These are phyloP conservation scores for Acanthurus lineatus DNA, from an alignment of 2,797 vertebrate species.

Conservation along the genomic window DNA sequence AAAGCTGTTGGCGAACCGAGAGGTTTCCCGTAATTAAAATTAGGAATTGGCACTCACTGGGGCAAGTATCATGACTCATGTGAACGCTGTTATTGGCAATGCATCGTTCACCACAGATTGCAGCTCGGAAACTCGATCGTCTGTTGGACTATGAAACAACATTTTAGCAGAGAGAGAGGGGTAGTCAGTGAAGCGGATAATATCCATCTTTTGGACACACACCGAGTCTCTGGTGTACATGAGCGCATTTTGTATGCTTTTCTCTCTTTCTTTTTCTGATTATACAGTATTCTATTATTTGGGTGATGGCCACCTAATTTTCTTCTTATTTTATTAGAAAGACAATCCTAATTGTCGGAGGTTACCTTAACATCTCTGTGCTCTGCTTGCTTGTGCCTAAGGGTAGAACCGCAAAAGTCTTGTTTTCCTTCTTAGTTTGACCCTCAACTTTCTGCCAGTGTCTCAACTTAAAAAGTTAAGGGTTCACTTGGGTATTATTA, in stretches of 20 bases:
- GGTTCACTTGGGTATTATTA: slow-evolving; percentile 43
- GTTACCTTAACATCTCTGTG: slow-evolving; percentile 35
- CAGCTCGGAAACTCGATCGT: slow-evolving; percentile 74
- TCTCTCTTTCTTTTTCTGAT: neutral
- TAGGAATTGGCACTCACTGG: slow-evolving; percentile 56
- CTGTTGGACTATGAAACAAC: slow-evolving; percentile 71
- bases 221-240: slow-evolving; percentile 45
- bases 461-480: slow-evolving; percentile 36
- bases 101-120: slow-evolving; percentile 72
- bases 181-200: slow-evolving; percentile 68
- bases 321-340: slow-evolving; percentile 37
- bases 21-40: slow-evolving; percentile 82
- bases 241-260: slow-evolving; percentile 18
- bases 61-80: slow-evolving; percentile 68
- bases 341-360: slow-evolving; percentile 26
- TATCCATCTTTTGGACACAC: slow-evolving; percentile 62
- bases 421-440: slow-evolving; percentile 48
- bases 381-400: slow-evolving; percentile 8
- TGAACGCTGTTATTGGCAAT: slow-evolving; percentile 79
- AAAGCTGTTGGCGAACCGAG: slow-evolving; percentile 71
- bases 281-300: neutral
- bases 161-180: slow-evolving; percentile 64
- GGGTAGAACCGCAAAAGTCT: slow-evolving; percentile 26
- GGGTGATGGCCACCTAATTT: slow-evolving; percentile 18
- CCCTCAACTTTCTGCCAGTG: slow-evolving; percentile 38